phyloP scores from a whole-genome alignment of 2,797 vertebrate species.

The Sebastiscus albofasciatus region DNA sequence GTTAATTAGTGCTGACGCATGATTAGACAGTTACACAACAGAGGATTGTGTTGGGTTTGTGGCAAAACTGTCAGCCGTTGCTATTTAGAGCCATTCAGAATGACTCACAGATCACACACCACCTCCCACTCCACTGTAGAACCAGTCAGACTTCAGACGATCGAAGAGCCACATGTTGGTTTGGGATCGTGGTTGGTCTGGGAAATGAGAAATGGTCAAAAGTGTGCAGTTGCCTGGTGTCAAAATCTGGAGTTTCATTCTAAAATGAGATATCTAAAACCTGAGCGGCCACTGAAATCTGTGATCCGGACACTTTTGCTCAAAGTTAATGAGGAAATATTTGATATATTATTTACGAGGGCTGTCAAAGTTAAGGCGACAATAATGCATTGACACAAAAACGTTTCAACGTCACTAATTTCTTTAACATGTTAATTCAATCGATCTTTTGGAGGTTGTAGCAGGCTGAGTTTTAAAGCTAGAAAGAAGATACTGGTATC shows the following conservation, averaged over 20 bases:
- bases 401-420: too few relatives aligned
- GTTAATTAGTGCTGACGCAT: neutral
- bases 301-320: neutral
- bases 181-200: neutral
- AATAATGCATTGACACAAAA: too few relatives aligned
- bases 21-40: neutral
- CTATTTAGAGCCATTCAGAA: constrained; percentile 13
- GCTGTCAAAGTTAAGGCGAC: too few relatives aligned
- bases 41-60: neutral
- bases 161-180: constrained; percentile 57
- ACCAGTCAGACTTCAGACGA: constrained; percentile 13
- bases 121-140: neutral
- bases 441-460: too few relatives aligned
- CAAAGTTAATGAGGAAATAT: neutral
- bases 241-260: constrained; percentile 30
- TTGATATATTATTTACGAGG: neutral
- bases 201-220: constrained; percentile 31
- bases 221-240: neutral
- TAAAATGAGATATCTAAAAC: constrained; percentile 13
- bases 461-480: too few relatives aligned
- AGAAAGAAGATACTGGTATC: too few relatives aligned
- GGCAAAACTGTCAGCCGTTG: neutral
- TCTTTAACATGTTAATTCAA: too few relatives aligned
- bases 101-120: neutral
- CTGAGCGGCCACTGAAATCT: neutral